Percentiles rank a stretch among this genome's conserved stretches.
Conservation (phyloP, 2,888 invertebrate genomes). For the Rugalucina vietnamica region DNA sequence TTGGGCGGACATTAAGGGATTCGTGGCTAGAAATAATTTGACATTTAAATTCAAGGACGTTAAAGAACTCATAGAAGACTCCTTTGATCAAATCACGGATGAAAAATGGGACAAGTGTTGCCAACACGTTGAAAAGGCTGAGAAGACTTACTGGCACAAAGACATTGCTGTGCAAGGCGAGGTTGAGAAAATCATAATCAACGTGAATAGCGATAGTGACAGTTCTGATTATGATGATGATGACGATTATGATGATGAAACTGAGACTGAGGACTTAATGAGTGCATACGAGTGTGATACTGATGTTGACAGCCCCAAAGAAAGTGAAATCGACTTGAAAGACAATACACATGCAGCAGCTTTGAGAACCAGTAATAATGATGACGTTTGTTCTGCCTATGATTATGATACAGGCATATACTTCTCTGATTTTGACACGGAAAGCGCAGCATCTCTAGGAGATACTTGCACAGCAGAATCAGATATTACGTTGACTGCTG, state of each 20-base stretch:
- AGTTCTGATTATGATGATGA: background rate
- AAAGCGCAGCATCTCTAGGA: no score
- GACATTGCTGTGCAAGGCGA: background rate
- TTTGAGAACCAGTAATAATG: no score
- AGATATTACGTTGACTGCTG: no score
- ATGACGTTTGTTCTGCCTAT: no score
- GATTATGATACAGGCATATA: no score
- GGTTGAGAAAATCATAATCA: background rate
- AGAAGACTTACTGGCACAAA: background rate
- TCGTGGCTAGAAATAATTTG: background rate
- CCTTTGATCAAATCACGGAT: background rate
- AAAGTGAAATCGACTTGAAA: no score
- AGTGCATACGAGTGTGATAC: background rate
- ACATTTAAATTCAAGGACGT: background rate
- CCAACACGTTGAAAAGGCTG: background rate
- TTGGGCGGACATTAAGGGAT: conserved; percentile 17
- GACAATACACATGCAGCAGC: no score
- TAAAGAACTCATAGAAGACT: background rate
- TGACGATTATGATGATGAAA: background rate
- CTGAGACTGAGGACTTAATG: background rate
- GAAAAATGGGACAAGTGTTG: background rate
- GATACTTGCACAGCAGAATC: no score
- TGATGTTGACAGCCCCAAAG: no score
- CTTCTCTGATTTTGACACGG: no score
- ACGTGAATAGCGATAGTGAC: no score